Percentiles rank a stretch among this genome's conserved stretches.
phyloP scores from a whole-genome alignment of 2,888 invertebrate species.

The Thecophora atra region DNA sequence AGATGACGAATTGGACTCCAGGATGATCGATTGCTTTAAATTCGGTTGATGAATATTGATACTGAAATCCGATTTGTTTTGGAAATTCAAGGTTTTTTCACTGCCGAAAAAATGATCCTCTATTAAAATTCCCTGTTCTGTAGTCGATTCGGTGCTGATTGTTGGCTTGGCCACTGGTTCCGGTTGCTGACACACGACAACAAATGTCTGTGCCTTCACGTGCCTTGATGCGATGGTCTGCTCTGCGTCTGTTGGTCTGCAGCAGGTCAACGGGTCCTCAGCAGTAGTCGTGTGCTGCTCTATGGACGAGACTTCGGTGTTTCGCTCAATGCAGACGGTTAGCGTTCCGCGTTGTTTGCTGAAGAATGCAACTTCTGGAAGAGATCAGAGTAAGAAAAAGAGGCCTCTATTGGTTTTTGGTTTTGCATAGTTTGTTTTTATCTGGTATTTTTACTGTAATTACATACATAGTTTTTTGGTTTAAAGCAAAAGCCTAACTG shows the following conservation, averaged over 20 bases:
- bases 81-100: neutral
- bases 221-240: slow-evolving; percentile 29
- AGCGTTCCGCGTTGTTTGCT: slow-evolving; percentile 54
- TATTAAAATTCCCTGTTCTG: neutral
- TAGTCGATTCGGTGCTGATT: neutral
- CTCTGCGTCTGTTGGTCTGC: slow-evolving; percentile 41
- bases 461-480: neutral
- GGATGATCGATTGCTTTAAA: slow-evolving; percentile 5
- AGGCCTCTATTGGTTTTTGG: slow-evolving; percentile 55
- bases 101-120: neutral
- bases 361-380: slow-evolving; percentile 65
- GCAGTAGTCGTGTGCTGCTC: slow-evolving; percentile 29
- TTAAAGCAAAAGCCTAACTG: too few species aligned
- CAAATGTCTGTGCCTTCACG: slow-evolving; percentile 18
- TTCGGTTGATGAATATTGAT: slow-evolving; percentile 39
- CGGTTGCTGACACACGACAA: slow-evolving; percentile 11
- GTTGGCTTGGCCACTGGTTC: slow-evolving; percentile 41
- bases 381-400: slow-evolving; percentile 58
- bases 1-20: neutral
- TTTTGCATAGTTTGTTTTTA: slow-evolving; percentile 38
- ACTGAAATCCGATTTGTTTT: slow-evolving; percentile 43
- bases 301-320: slow-evolving; percentile 42
- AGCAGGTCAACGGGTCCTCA: slow-evolving; percentile 42
- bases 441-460: slow-evolving; percentile 13
- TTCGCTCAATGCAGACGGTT: slow-evolving; percentile 51